Conservation (phyloP, 2,888 invertebrate species). For the Teleogryllus oceanicus region DNA sequence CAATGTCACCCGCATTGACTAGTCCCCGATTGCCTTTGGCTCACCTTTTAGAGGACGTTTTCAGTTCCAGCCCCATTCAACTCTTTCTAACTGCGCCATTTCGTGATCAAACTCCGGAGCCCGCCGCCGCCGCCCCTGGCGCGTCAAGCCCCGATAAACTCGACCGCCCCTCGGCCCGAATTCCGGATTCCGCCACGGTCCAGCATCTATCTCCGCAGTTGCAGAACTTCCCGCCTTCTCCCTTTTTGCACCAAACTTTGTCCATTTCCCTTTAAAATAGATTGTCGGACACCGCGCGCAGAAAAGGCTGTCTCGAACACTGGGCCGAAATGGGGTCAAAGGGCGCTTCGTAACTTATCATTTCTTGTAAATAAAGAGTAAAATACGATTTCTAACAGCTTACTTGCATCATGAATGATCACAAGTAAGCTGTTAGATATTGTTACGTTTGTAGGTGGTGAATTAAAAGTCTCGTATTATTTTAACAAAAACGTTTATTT, state of each 20-base stretch:
- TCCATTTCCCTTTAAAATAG: neutral
- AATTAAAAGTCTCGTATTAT: too few species aligned
- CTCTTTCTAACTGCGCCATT: neutral
- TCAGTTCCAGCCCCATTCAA: slow-evolving; percentile 8
- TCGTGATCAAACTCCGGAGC: neutral
- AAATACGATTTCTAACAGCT: too few species aligned
- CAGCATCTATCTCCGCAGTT: slow-evolving; percentile 18
- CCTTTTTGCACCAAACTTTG: neutral
- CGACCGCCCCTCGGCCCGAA: neutral
- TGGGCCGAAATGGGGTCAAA: too few species aligned
- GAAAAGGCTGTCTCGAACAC: too few species aligned
- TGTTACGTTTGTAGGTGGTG: too few species aligned
- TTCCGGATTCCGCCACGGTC: neutral
- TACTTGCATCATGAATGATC: too few species aligned
- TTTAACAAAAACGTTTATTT: too few species aligned
- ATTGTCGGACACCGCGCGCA: neutral
- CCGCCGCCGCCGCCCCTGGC: neutral
- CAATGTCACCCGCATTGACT: too few species aligned
- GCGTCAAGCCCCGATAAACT: slow-evolving; percentile 8
- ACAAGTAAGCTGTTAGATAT: too few species aligned
- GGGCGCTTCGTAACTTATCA: too few species aligned
- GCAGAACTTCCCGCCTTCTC: neutral
- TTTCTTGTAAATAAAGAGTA: too few species aligned
- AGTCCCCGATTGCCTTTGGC: too few species aligned
- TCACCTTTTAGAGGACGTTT: neutral